Percentiles rank a stretch among this genome's conserved stretches.
Evolutionary conservation across 1,140 invertebrate genomes (phyloP).

Genomic region (Bombus confusus): DNA sequence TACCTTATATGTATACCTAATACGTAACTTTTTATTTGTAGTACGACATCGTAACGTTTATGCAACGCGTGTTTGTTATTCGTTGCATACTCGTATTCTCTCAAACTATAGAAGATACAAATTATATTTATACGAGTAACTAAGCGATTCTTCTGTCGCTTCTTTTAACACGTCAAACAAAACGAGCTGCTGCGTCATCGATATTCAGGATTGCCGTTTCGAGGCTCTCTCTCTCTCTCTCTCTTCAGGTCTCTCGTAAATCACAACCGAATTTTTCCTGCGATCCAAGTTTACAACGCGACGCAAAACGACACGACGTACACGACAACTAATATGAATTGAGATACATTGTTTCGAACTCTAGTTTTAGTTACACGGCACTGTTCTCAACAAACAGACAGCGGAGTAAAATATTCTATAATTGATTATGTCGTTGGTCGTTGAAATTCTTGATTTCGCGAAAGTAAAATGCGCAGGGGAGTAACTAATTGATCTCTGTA

Average conservation of each 20-base stretch:
- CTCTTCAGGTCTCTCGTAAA: not conserved
- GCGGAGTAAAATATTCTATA: not conserved
- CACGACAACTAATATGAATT: not conserved
- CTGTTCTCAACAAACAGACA: not conserved
- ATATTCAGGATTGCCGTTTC: not conserved
- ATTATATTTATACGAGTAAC: no score
- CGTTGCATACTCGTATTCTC: no score
- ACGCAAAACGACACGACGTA: not conserved
- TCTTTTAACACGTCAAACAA: not conserved
- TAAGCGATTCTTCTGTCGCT: not conserved
- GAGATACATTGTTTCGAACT: not conserved
- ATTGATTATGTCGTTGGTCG: not conserved
- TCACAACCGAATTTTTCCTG: not conserved
- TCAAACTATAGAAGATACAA: no score
- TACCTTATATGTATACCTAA: no score
- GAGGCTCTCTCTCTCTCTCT: no score
- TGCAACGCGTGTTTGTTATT: no score
- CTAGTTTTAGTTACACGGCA: not conserved
- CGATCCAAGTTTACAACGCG: not conserved
- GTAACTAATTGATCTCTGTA: not conserved
- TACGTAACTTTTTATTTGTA: no score
- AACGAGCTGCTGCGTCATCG: not conserved
- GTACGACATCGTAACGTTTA: no score
- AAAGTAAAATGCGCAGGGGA: not conserved
- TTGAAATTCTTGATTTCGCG: not conserved